Evolutionary conservation across 2,888 invertebrate species (phyloP).

Genomic region (Ganaspis brasiliensis): DNA sequence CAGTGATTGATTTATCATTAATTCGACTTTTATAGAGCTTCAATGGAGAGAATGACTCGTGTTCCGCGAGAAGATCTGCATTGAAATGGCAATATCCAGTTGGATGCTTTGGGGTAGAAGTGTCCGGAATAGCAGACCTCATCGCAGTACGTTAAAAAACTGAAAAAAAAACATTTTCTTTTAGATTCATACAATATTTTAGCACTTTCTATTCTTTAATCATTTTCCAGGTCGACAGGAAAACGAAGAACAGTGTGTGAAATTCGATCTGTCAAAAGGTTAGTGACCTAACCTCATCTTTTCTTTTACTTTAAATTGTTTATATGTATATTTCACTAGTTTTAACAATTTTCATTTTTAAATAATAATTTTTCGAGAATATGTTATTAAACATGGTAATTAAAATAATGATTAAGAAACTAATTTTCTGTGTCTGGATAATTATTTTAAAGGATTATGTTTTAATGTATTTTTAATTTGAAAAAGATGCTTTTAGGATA

Average conservation of each 20-base stretch:
- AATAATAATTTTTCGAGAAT: neutral
- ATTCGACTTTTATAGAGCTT: slow-evolving; percentile 66
- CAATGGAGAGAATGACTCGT: slow-evolving; percentile 69
- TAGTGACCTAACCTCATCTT: slow-evolving; percentile 73
- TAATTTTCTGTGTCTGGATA: too few relatives aligned
- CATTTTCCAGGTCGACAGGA: slow-evolving; percentile 77
- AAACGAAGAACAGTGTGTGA: slow-evolving; percentile 85
- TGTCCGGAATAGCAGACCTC: slow-evolving; percentile 79
- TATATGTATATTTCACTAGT: neutral
- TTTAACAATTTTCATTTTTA: neutral
- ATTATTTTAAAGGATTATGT: too few relatives aligned
- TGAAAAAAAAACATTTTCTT: neutral
- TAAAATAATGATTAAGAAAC: too few relatives aligned
- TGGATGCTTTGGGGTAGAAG: slow-evolving; percentile 82
- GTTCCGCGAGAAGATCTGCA: slow-evolving; percentile 60
- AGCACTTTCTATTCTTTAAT: slow-evolving; percentile 46
- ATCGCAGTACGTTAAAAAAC: slow-evolving; percentile 78
- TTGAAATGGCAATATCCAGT: slow-evolving; percentile 82
- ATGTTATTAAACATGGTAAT: too few relatives aligned
- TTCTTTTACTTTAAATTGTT: neutral
- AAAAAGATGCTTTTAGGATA: neutral
- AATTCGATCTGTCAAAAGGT: slow-evolving; percentile 83
- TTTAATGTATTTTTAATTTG: too few relatives aligned
- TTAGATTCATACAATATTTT: slow-evolving; percentile 44
- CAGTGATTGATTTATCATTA: slow-evolving; percentile 66